These are phyloP conservation scores for Parelbella ahira DNA, from an alignment of 2,888 invertebrate genomes.

Conservation along the genomic window DNA sequence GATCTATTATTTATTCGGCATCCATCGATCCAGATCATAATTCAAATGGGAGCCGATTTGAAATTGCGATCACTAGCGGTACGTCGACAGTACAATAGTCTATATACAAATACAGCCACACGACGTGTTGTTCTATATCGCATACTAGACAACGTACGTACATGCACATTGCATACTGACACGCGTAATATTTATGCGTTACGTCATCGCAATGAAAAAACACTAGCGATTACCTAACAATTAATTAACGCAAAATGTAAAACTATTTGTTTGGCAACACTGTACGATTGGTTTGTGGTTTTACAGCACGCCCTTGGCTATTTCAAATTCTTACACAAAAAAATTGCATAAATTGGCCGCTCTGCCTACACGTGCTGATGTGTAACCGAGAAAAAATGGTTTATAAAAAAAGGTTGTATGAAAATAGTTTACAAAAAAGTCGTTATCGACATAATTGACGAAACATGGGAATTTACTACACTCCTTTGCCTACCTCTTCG, in stretches of 20 bases:
- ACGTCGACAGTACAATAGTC: too few species aligned
- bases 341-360: too few species aligned
- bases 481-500: too few species aligned
- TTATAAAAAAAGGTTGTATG: too few species aligned
- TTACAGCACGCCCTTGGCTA: neutral
- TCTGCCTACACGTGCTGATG: too few species aligned
- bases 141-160: too few species aligned
- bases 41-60: conserved; percentile 24
- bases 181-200: conserved; percentile 12
- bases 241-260: conserved; percentile 23
- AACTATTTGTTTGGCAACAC: conserved; percentile 16
- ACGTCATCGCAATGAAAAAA: conserved; percentile 14
- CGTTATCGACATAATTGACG: too few species aligned
- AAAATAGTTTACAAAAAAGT: too few species aligned
- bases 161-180: conserved; percentile 17
- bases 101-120: too few species aligned
- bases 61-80: conserved; percentile 12
- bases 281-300: conserved; percentile 8
- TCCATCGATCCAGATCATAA: conserved; percentile 23
- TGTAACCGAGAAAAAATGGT: too few species aligned
- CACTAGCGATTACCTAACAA: conserved; percentile 16
- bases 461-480: too few species aligned
- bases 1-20: conserved; percentile 25
- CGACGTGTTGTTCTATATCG: too few species aligned
- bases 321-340: conserved; percentile 2